Evolutionary conservation across 2,888 invertebrate species (phyloP).

Genomic region (Apotomis turbidana): DNA sequence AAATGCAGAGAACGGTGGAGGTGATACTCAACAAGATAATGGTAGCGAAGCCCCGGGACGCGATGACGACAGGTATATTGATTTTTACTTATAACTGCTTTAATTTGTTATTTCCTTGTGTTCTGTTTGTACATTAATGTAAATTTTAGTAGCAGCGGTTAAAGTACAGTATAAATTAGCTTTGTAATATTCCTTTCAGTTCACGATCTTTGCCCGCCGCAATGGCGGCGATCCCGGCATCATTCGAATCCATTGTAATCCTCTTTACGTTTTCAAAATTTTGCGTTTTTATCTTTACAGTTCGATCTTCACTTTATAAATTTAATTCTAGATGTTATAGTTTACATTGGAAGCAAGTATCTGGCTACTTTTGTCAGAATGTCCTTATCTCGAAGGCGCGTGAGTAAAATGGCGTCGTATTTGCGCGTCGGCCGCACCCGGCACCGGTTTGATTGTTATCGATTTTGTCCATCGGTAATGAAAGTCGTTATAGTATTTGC

Average conservation of each 20-base stretch:
- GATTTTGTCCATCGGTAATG: conserved; percentile 61
- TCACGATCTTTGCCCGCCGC: conserved; percentile 58
- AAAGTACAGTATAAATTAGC: conserved; percentile 47
- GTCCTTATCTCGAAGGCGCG: conserved; percentile 71
- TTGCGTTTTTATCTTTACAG: conserved; percentile 68
- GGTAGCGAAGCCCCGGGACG: conserved; percentile 90
- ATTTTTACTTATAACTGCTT: conserved; percentile 46
- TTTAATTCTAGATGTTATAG: conserved; percentile 67
- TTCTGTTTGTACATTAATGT: conserved; percentile 33
- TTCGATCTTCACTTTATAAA: conserved; percentile 66
- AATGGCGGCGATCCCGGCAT: conserved; percentile 79
- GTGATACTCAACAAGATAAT: conserved; percentile 88
- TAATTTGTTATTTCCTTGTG: conserved; percentile 14
- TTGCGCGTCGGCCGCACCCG: conserved; percentile 77
- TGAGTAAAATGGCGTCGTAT: conserved; percentile 82
- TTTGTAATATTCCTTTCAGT: conserved; percentile 64
- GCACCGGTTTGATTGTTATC: conserved; percentile 72
- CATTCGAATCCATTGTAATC: conserved; percentile 72
- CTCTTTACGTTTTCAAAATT: conserved; percentile 77
- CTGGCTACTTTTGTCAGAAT: conserved; percentile 67
- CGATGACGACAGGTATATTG: conserved; percentile 90
- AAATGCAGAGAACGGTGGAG: conserved; percentile 86
- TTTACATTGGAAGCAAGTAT: conserved; percentile 75
- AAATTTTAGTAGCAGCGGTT: conserved; percentile 41
- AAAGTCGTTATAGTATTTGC: conserved; percentile 55